Evolutionary conservation across 2,113 vertebrate species (phyloP).

Genomic region (Podilymbus podiceps): DNA sequence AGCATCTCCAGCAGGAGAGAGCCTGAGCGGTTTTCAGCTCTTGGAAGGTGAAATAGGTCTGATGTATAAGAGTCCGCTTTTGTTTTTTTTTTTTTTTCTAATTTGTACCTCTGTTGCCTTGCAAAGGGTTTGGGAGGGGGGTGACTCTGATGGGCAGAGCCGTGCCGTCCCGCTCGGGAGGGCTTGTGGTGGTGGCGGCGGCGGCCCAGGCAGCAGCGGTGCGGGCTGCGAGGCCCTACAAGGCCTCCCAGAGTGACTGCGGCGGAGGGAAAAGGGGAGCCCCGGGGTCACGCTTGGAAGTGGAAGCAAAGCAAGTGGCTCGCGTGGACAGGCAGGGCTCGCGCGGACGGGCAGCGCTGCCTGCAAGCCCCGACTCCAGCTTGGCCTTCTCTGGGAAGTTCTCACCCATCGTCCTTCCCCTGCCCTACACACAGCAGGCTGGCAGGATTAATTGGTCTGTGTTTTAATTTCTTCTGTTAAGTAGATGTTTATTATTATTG

Average conservation of each 20-base stretch:
- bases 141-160: not conserved
- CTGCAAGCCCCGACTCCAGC: not conserved
- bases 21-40: not conserved
- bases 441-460: not conserved
- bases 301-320: not conserved
- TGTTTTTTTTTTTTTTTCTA: not conserved
- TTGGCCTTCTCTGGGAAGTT: not conserved
- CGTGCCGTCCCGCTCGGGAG: too few relatives aligned
- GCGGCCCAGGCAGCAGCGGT: not conserved
- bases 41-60: not conserved
- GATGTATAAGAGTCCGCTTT: not conserved
- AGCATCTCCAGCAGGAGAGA: not conserved
- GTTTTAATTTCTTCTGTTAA: not conserved
- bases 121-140: not conserved
- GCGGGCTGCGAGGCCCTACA: too few relatives aligned
- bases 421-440: not conserved
- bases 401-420: not conserved
- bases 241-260: not conserved
- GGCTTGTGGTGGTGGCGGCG: too few relatives aligned
- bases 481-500: not conserved
- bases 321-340: accelerated
- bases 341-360: accelerated
- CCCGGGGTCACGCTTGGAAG: not conserved
- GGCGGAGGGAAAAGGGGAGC: not conserved
- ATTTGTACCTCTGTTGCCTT: not conserved